A percentile compares a stretch with the other conserved stretches of the same genome.
Conservation (phyloP, 2,797 vertebrate species). For the Ciconia nigra region DNA sequence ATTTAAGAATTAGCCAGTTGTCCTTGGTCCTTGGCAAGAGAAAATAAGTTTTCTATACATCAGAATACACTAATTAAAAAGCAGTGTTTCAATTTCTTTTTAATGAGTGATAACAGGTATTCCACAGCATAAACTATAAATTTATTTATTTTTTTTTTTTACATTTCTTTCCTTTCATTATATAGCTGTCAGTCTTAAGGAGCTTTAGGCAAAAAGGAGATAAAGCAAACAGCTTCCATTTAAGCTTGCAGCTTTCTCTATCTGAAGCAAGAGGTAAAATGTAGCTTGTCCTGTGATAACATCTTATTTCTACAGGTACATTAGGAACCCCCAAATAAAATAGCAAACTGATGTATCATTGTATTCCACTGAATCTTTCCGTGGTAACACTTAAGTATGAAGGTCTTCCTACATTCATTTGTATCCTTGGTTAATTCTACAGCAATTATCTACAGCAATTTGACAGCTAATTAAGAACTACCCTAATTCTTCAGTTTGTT, state of each 20-base stretch:
- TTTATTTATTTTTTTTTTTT: slow-evolving; percentile 13
- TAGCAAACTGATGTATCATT: background rate
- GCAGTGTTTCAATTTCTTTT: slow-evolving; percentile 8
- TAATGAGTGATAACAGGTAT: background rate
- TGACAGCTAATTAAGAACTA: background rate
- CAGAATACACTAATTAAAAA: slow-evolving; percentile 57
- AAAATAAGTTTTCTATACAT: slow-evolving; percentile 16
- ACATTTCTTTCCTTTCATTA: slow-evolving; percentile 50
- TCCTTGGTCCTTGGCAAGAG: background rate
- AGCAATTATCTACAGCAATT: background rate
- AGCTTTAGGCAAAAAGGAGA: slow-evolving; percentile 18
- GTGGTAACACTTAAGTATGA: background rate
- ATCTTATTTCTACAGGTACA: background rate
- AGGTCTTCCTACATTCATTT: background rate
- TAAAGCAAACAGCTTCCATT: slow-evolving; percentile 43
- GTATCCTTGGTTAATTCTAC: background rate
- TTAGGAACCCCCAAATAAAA: background rate
- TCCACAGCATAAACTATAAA: background rate
- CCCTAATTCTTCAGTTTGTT: background rate
- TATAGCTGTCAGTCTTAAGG: slow-evolving; percentile 19
- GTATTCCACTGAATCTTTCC: background rate
- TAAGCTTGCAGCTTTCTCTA: background rate
- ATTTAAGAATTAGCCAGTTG: slow-evolving; percentile 25
- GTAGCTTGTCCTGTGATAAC: background rate
- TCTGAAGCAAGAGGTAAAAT: background rate